Base-by-base conservation (phyloP, 2,797 vertebrate genomes). In the Cephalopachus bancanus region DNA sequence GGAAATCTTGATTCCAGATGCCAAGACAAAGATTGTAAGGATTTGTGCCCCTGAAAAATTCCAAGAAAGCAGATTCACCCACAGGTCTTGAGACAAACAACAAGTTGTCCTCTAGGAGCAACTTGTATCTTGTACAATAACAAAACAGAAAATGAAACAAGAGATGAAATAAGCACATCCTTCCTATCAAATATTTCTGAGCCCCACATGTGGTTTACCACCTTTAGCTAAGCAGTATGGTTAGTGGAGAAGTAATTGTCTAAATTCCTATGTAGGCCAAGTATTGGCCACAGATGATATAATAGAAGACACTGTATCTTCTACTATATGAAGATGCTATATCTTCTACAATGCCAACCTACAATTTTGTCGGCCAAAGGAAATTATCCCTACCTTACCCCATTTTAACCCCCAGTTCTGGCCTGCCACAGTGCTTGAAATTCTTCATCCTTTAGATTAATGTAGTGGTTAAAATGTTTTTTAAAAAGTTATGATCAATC, bases 141-240 rank as follows among this genome's bases (percentile, higher is more conserved):
- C 60, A 81, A 96, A 96, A 78, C 8, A 83, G 14, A 94, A 88
- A 86, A 88, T 64, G 55, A 86, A 86, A 64, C 37, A 65, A 69
- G 20, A 57, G 17, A 53, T 94, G 12, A 55, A 89, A 89, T 37
- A 79, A 80, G 26, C 69, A 62, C 8, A 76, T 86, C 6, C 30
- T 93, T 28, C 3, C 9, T 57, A 33, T 65, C 33, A 84, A 86
- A 83, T 7, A 79, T 72, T 89, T 92, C 79, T 94, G 26, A 74
- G 65, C 53, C 22, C 37, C 24, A 69, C 24, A 62, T 55, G 44
- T 12, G 53, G 8, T 93, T 84, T 90, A 19, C 81, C 20, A 75
- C 16, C 5, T 20, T 81, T 81, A 22, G 28, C 24, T 92, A 90
- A 69, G n/a, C 20, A 76, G 22, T 80, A 20, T 85, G 44, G 44